Evolutionary conservation across 2,797 vertebrate genomes (phyloP), one percentile per base, ranked within the genome.

Genomic region (Oryzias sinensis): DNA sequence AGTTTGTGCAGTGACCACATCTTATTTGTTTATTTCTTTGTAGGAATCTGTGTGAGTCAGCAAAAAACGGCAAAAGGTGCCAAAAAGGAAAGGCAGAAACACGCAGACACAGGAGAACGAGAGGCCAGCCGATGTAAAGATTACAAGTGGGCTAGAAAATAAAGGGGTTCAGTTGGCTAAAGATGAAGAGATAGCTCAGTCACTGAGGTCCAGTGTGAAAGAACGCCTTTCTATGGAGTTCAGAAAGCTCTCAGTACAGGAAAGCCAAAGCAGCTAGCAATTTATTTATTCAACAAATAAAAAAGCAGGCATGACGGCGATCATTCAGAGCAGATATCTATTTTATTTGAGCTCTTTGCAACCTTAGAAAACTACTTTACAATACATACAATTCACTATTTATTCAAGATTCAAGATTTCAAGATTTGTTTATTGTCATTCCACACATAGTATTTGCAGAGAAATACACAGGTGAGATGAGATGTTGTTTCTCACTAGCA

Each of bases 151-250:
- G 66, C 68, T 68, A 82, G 60, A 76, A 72, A 83, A 55, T 46
- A 25, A 49, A 71, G 63, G 5, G 61, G 41, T 67, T 70, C 1
- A 53, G 9, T 13, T 0, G 69, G 76, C 78, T 76, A 79, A 54
- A 84, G 86, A 88, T 89, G 66, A 48, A 68, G 70, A 46, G 81
- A 87, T 88, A 78, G 18, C 53, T 44, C 49, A 29, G 50, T 53
- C 65, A 71, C 50, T 63, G 61, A 73, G 60, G 53, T 59, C 47
- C 61, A 60, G 72, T 70, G 70, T 47, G 68, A 70, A 77, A 80
- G 73, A 77, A 75, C 76, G 58, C 70, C 72, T 75, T 85, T 84
- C 72, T 81, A 67, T 59, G n/a, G 55, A 62, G 55, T 57, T 63
- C 59, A 67, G 72, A 55, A 53, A 56, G 46, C 73, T 77, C 77